These are phyloP conservation scores for Nautilus pompilius DNA, from an alignment of 1,140 invertebrate genomes.

Conservation along the genomic window DNA sequence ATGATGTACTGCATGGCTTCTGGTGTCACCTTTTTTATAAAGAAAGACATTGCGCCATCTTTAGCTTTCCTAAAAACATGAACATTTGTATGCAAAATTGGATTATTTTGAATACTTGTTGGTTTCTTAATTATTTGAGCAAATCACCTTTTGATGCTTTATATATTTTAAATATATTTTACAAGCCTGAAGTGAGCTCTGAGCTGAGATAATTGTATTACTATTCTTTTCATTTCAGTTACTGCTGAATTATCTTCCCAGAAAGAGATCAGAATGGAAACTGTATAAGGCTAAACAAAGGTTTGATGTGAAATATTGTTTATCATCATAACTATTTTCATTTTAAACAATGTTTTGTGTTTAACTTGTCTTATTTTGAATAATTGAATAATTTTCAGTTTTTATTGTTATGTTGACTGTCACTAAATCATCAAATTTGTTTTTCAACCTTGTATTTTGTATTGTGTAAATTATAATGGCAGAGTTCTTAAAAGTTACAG, in stretches of 20 bases:
- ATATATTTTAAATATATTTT: too few species aligned
- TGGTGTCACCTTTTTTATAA: too few species aligned
- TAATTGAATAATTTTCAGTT: neutral
- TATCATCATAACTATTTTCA: neutral
- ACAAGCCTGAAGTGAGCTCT: too few species aligned
- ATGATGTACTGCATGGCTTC: too few species aligned
- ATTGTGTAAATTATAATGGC: neutral
- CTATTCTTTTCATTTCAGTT: conserved; percentile 21
- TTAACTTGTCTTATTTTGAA: neutral
- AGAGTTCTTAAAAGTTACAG: neutral
- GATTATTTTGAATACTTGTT: too few species aligned
- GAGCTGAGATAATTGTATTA: too few species aligned
- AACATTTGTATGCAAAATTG: too few species aligned
- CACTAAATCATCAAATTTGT: neutral
- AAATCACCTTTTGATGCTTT: too few species aligned
- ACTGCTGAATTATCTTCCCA: conserved; percentile 35
- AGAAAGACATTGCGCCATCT: too few species aligned
- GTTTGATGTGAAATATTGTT: conserved; percentile 7
- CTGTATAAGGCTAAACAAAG: conserved; percentile 27
- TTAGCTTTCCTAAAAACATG: too few species aligned
- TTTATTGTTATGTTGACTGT: neutral
- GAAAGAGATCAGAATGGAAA: conserved; percentile 28
- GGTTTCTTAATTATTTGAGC: too few species aligned
- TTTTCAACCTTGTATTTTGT: neutral
- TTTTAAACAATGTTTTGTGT: neutral